Evolutionary conservation across 2,888 invertebrate genomes (phyloP).

Genomic region (Agonopterix arenella): DNA sequence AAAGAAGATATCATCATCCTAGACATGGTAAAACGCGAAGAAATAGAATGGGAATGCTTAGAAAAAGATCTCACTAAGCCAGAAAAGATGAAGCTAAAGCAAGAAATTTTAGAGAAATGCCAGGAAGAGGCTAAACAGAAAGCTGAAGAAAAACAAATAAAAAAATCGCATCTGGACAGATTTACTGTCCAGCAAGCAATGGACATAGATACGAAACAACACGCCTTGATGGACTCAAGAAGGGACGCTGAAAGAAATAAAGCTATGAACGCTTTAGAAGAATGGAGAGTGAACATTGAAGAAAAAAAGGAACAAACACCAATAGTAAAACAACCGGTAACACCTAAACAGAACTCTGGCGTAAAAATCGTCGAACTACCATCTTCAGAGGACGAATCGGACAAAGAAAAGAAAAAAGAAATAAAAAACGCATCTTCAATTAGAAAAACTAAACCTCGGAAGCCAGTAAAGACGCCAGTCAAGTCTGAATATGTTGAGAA

Average conservation of each 20-base stretch:
- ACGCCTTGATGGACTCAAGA: constrained; percentile 78
- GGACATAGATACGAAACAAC: constrained; percentile 67
- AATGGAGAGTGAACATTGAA: constrained; percentile 62
- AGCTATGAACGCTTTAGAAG: constrained; percentile 81
- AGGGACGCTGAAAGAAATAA: constrained; percentile 78
- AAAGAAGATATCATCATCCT: constrained; percentile 79
- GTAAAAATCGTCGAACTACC: constrained; percentile 10
- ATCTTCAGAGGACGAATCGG: constrained; percentile 6
- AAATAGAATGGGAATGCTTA: constrained; percentile 74
- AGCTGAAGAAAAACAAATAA: constrained; percentile 67
- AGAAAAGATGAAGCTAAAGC: constrained; percentile 74
- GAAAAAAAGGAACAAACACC: constrained; percentile 4
- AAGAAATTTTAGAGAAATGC: constrained; percentile 73
- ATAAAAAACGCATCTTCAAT: constrained; percentile 17
- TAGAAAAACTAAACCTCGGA: constrained; percentile 12
- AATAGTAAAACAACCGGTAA: too few relatives aligned
- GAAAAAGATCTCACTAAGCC: constrained; percentile 74
- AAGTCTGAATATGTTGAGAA: constrained; percentile 53
- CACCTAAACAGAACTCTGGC: constrained; percentile 3
- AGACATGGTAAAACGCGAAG: constrained; percentile 79
- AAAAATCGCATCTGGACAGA: constrained; percentile 73
- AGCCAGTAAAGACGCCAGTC: constrained; percentile 29
- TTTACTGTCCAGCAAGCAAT: constrained; percentile 67
- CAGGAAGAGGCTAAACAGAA: constrained; percentile 74
- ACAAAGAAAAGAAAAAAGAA: constrained; percentile 9